Percentiles rank a stretch among this genome's conserved stretches.
phyloP scores from a whole-genome alignment of 1,140 invertebrate species.

The Coelopa frigida region DNA sequence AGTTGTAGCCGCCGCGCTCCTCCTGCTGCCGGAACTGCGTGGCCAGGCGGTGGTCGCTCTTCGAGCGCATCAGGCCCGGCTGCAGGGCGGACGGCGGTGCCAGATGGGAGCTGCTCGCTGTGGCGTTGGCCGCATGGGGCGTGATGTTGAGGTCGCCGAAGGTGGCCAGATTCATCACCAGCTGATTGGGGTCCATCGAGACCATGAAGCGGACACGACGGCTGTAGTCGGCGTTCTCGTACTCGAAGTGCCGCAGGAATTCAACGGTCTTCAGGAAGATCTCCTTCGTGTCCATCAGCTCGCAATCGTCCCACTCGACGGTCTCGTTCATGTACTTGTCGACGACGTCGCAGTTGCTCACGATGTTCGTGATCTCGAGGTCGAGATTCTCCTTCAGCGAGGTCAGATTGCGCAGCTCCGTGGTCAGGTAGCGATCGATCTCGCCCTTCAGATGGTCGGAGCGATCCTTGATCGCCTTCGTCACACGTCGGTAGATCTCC shows the following conservation, averaged over 20 bases:
- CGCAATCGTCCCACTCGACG: conserved; percentile 78
- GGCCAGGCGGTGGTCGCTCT: conserved; percentile 86
- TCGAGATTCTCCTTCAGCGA: conserved; percentile 89
- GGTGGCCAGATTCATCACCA: conserved; percentile 74
- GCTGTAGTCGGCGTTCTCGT: conserved; percentile 82
- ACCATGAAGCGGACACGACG: conserved; percentile 77
- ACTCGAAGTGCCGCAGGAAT: conserved; percentile 88
- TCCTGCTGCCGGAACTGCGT: conserved; percentile 82
- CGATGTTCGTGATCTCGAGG: conserved; percentile 85
- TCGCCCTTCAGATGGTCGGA: conserved; percentile 82
- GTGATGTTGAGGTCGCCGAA: conserved; percentile 82
- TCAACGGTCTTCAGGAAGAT: conserved; percentile 90
- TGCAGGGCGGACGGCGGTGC: conserved; percentile 54
- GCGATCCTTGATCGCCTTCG: conserved; percentile 86
- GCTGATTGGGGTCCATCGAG: conserved; percentile 81
- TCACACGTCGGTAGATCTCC: conserved; percentile 80
- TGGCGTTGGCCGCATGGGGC: conserved; percentile 47
- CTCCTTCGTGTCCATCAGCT: conserved; percentile 88
- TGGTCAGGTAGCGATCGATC: conserved; percentile 78
- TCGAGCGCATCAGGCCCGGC: conserved; percentile 79
- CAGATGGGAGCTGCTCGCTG: conserved; percentile 45
- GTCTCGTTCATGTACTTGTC: conserved; percentile 87
- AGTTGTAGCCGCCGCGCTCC: conserved; percentile 54
- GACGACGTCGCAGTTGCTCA: conserved; percentile 92
- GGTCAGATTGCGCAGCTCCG: conserved; percentile 73